Base-by-base conservation (phyloP, 2,113 vertebrate species). In the Danio rerio region DNA sequence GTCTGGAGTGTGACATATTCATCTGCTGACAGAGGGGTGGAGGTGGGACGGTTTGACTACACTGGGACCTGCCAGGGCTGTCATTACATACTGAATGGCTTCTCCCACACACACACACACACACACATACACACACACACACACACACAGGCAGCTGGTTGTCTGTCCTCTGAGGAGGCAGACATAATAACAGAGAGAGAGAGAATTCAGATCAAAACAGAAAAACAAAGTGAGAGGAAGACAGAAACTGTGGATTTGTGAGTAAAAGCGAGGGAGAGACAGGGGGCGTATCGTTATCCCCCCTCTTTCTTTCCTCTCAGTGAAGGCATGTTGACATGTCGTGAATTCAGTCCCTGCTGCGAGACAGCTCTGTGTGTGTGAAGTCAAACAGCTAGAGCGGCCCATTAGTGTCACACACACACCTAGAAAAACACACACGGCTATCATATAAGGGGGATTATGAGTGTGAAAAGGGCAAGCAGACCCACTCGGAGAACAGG, bases 321-420 rank as follows among this genome's bases (percentile, higher is more conserved):
- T 72, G 73, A 65, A 53, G 80, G 50, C 80, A 82, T 56, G 31
- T 16, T 93, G 91, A 92, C 91, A 90, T 89, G 88, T 88, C 86
- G 86, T 92, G 90, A 92, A 92, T 93, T 87, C 85, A 77, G 87
- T 83, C 89, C 88, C 90, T 86, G 90, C 91, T 90, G 91, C 87
- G 91, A 89, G 80, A 71, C 20, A 88, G 89, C 89, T 87, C 87
- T 88, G 88, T 66, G 89, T 90, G 90, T 91, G 87, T 84, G 45
- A 85, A 93, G 92, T 92, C 89, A 89, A 91, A 89, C 88, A 89
- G 90, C 87, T 74, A 82, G 87, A 88, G 89, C 83, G 81, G 65
- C 89, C 90, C 88, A 93, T 94, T 93, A 93, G 92, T 91, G 90
- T 92, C 90, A 91, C 84, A 31, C 84, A 20, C 74, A 80, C 43